phyloP scores from a whole-genome alignment of 2,113 vertebrate species.

The Crypturellus undulatus region DNA sequence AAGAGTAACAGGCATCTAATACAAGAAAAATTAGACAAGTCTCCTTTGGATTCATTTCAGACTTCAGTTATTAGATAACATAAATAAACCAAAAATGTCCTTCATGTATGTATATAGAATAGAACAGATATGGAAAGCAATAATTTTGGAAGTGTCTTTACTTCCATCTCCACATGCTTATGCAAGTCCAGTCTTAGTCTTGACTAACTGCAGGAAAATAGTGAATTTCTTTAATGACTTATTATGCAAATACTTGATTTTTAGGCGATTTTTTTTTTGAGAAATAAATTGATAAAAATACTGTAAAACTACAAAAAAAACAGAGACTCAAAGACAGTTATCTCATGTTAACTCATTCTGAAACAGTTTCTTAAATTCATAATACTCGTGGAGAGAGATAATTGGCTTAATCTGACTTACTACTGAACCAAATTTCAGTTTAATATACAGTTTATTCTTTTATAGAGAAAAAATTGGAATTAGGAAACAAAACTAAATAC shows the following conservation, averaged over 20 bases:
- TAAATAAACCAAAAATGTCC: background rate
- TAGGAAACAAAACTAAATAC: background rate
- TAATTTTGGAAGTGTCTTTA: background rate
- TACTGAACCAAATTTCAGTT: background rate
- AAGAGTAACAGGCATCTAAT: background rate
- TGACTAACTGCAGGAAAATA: background rate
- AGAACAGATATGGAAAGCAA: background rate
- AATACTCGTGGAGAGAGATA: background rate
- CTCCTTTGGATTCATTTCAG: background rate
- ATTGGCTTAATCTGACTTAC: background rate
- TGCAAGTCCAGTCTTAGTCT: background rate
- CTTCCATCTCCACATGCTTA: background rate
- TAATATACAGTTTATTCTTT: background rate
- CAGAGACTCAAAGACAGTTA: background rate
- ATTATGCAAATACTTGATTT: background rate
- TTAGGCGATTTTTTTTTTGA: background rate
- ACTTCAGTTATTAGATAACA: background rate
- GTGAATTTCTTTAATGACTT: background rate
- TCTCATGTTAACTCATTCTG: background rate
- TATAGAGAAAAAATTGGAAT: background rate
- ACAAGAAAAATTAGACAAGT: background rate
- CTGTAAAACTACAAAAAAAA: background rate
- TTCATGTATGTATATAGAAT: background rate
- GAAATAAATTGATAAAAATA: background rate
- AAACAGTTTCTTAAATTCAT: background rate